Percentiles rank a stretch among this genome's conserved stretches.
These are phyloP conservation scores for Drosophila quasianomalipes DNA, from an alignment of 2,888 invertebrate species.

Conservation along the genomic window DNA sequence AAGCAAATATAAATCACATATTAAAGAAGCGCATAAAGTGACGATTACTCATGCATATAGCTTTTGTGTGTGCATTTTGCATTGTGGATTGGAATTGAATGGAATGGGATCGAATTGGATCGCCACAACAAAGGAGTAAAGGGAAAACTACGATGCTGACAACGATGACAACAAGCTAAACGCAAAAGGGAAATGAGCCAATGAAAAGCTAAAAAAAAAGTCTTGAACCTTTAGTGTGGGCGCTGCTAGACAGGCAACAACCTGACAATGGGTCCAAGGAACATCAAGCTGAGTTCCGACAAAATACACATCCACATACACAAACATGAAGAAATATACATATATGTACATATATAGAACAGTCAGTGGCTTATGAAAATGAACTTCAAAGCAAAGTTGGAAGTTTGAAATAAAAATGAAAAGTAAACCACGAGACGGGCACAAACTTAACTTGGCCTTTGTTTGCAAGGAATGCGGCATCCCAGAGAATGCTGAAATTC, in stretches of 20 bases:
- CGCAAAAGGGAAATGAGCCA: constrained; percentile 56
- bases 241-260: constrained; percentile 74
- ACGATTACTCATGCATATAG: constrained; percentile 49
- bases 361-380: constrained; percentile 43
- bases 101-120: constrained; percentile 4
- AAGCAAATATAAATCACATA: constrained; percentile 60
- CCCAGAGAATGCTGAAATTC: constrained; percentile 36
- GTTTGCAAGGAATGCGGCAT: constrained; percentile 40
- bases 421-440: constrained; percentile 64
- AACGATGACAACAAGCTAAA: constrained; percentile 37
- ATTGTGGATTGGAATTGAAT: background rate
- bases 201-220: constrained; percentile 47
- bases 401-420: constrained; percentile 50
- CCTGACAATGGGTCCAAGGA: constrained; percentile 67
- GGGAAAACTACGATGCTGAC: constrained; percentile 37
- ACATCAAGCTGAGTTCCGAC: constrained; percentile 14
- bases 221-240: constrained; percentile 42
- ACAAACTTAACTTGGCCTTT: constrained; percentile 49
- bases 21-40: constrained; percentile 49
- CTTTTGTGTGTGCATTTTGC: constrained; percentile 35
- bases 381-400: constrained; percentile 57
- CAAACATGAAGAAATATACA: background rate
- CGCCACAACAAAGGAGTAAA: constrained; percentile 46
- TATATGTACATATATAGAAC: background rate
- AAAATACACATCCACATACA: background rate